A percentile compares a stretch with the other conserved stretches of the same genome.
Evolutionary conservation across 2,888 invertebrate genomes (phyloP).

Genomic region (Acronicta aceris): DNA sequence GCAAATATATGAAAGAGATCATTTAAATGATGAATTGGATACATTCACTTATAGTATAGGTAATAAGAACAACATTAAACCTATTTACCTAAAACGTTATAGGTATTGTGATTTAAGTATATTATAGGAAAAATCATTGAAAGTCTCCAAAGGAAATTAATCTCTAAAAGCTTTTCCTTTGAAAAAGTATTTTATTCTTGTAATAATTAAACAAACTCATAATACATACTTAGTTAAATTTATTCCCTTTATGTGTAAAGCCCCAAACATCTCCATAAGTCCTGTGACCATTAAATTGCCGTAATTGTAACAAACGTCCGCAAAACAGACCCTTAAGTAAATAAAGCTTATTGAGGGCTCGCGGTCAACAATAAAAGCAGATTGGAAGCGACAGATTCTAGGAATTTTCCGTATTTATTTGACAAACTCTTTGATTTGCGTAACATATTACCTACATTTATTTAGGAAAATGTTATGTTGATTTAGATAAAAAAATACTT

Average conservation of each 20-base stretch:
- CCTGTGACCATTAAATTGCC: slow-evolving; percentile 27
- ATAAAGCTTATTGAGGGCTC: slow-evolving; percentile 42
- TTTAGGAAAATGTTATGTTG: no score
- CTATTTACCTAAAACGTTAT: no score
- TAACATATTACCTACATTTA: not conserved
- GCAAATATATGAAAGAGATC: no score
- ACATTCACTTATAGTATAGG: no score
- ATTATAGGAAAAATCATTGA: no score
- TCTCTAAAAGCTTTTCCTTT: no score
- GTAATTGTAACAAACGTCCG: slow-evolving; percentile 42
- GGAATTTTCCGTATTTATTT: slow-evolving; percentile 7
- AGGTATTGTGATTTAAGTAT: no score
- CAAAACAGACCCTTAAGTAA: slow-evolving; percentile 48
- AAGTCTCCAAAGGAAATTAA: no score
- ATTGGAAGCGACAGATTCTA: slow-evolving; percentile 35
- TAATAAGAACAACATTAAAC: no score
- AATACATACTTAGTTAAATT: slow-evolving; percentile 2
- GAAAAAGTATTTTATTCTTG: no score
- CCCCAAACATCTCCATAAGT: slow-evolving; percentile 14
- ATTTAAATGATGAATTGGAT: no score
- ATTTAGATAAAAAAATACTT: no score
- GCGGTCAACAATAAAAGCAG: slow-evolving; percentile 43
- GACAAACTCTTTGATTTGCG: slow-evolving; percentile 2
- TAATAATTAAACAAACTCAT: not conserved
- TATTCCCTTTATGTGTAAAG: slow-evolving; percentile 15